Base-by-base conservation (phyloP, 2,113 vertebrate genomes). In the Chaenogobius annularis region DNA sequence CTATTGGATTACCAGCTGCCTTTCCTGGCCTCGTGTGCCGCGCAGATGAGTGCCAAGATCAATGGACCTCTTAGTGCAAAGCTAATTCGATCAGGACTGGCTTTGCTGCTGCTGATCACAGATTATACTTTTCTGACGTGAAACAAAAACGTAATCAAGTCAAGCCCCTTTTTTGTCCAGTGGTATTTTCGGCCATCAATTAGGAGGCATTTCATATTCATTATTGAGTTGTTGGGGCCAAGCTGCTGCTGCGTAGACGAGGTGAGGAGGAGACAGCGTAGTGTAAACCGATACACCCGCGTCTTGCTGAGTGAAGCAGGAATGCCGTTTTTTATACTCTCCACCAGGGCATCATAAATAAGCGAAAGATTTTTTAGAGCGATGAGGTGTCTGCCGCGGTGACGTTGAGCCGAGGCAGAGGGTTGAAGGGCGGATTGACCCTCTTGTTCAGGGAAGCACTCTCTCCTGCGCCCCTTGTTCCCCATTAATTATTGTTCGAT, bases 1-100 rank as follows among this genome's bases (percentile, higher is more conserved):
- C 89, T 90, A 91, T 93, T 91, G 86, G 88, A 91, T 93, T 93
- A 93, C 90, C 83, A 80, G 81, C 79, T 86, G 74, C 82, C 83
- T 88, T 87, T 88, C 87, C 63, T 73, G 84, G 83, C 85, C 86
- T 87, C 78, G 76, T 91, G 85, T 83, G 79, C 84, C 83, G 79
- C 84, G 74, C 85, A 89, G 81, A 92, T 87, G 89, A 93, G 88
- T 88, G 90, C 88, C 80, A 83, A 88, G 88, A 93, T 94, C 92
- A 93, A 91, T 93, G 87, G 78, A 85, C 85, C 92, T 90, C 90
- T 92, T 88, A 86, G 88, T 89, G 84, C 83, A 87, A 87, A 91
- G 85, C 88, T 88, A 88, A 92, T 93, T 91, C 69, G 83, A 90
- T 92, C 87, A 85, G 70, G 78, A 85, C 68, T 78, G 74, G 81